Conservation (phyloP, 2,888 invertebrate species). For the Candidula unifasciata region DNA sequence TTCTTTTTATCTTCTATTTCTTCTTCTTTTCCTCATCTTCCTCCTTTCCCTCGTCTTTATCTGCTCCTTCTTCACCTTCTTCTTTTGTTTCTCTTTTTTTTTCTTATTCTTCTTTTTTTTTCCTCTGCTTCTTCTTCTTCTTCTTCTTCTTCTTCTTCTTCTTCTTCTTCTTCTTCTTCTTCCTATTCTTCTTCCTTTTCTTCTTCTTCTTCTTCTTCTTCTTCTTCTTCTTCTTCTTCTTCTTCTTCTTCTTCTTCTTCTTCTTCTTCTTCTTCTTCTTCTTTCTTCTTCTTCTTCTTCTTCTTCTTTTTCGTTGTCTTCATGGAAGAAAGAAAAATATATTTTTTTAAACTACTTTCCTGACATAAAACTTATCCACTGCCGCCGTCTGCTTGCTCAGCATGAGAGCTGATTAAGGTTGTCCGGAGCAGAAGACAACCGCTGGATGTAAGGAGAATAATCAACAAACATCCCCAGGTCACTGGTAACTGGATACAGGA, state of each 20-base stretch:
- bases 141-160: not conserved
- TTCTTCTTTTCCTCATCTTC: constrained; percentile 3
- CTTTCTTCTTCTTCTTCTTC: not conserved
- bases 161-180: not conserved
- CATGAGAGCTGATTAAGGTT: constrained; percentile 9
- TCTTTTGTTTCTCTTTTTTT: not conserved
- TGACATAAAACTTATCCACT: not conserved
- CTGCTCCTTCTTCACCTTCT: not conserved
- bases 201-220: not conserved
- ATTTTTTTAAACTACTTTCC: not conserved
- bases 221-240: not conserved
- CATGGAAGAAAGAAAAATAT: not conserved
- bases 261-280: not conserved
- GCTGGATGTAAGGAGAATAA: not conserved
- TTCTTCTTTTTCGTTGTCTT: not conserved
- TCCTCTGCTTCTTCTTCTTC: not conserved
- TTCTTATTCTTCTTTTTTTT: not conserved
- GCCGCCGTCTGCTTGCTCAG: not conserved
- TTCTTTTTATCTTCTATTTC: not conserved
- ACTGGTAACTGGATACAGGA: constrained; percentile 7
- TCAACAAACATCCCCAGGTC: not conserved
- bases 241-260: not conserved
- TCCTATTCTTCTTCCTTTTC: not conserved
- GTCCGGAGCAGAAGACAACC: not conserved
- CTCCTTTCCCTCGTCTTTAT: too few relatives aligned